phyloP scores from a whole-genome alignment of 92 coral and sea anemone genomes.

The Zoanthus gigantus region DNA sequence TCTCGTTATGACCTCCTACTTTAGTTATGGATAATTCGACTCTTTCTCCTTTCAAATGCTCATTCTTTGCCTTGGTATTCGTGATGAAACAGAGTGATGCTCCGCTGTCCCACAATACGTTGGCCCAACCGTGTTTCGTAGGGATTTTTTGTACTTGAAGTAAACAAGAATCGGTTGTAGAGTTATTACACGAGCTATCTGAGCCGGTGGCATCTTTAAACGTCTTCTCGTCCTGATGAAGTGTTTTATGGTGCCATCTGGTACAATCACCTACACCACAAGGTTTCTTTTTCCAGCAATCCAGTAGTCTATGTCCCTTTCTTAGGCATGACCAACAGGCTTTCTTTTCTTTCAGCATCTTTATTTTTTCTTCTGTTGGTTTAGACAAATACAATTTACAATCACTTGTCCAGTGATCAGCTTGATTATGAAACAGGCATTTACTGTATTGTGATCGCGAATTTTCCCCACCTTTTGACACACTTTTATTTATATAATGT shows the following conservation, averaged over 20 bases:
- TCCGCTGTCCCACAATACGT: conserved; percentile 60
- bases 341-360: conserved; percentile 5
- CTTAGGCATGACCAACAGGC: conserved; percentile 53
- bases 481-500: not conserved
- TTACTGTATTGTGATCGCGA: not conserved
- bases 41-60: conserved; percentile 39
- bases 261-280: conserved; percentile 37
- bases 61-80: conserved; percentile 48
- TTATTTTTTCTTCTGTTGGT: no score
- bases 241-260: conserved; percentile 32
- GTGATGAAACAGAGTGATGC: conserved; percentile 66
- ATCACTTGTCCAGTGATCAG: conserved; percentile 1
- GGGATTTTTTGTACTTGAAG: conserved; percentile 58
- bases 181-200: not conserved
- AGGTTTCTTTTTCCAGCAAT: conserved; percentile 20
- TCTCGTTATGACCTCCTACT: conserved; percentile 58
- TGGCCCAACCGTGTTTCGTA: conserved; percentile 50
- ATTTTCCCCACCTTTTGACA: not conserved
- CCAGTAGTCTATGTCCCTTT: conserved; percentile 30
- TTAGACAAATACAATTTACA: no score
- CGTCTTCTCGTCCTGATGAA: conserved; percentile 26
- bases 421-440: not conserved
- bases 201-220: conserved; percentile 10
- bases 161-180: conserved; percentile 38
- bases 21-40: conserved; percentile 58